Evolutionary conservation across 2,113 vertebrate genomes (phyloP), one percentile per base, ranked within the genome.

Genomic region (Butorides virescens): DNA sequence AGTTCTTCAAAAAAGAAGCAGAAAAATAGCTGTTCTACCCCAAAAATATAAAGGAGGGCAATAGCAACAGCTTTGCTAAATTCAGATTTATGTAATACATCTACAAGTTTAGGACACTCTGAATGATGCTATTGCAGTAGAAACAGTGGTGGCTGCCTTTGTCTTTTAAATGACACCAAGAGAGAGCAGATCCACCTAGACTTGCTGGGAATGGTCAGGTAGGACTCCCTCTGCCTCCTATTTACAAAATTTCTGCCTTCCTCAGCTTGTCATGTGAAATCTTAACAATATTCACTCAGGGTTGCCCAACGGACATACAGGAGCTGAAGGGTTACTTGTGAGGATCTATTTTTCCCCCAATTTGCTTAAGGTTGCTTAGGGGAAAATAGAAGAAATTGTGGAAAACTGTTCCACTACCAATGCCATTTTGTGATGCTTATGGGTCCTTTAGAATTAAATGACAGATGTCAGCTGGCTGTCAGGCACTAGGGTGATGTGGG

Each of bases 331-430:
- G 46, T 71, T 49, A 76, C 75, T 67, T 74, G 7, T n/a, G 42
- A 92, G 20, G 26, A 55, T 63, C 8, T 46, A 13, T n/a, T 5
- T 5, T 1, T 0, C 1, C 4, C 9, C 2, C 9, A 50, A 6
- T 79, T 87, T 85, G 21, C 12, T 49, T 75, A 47, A 75, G 18
- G 3, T 23, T 79, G 5, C 1, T 0, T 53, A 6, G 42, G 11
- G 52, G 25, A 88, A 79, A 5, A 30, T 7, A 62, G 15, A 46
- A 18, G 13, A 87, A 84, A 68, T 18, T 67, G 3, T 72, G 22
- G 52, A 71, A 89, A 87, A 36, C 4, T 26, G 17, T 34, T 72
- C 37, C 21, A 22, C 11, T 75, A 49, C 15, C 5, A 65, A 26
- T 73, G 19, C 2, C 3, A 42, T 70, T 88, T 93, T 93, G 22